Base-by-base conservation (phyloP, 2,888 invertebrate species). In the Spilosoma lubricipeda region DNA sequence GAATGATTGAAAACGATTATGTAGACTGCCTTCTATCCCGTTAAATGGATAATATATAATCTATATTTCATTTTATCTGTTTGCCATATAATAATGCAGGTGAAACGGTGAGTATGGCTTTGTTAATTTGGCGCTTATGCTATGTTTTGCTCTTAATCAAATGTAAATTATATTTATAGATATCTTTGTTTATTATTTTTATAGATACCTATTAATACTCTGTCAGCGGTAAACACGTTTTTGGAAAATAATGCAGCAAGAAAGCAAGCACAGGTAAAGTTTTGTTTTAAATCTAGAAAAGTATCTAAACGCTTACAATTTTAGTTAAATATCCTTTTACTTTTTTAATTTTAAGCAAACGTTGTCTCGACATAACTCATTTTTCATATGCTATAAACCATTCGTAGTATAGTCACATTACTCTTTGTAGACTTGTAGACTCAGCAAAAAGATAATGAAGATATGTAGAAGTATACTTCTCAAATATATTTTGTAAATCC, bases 161-260 rank as follows among this genome's bases (percentile, higher is more conserved):
- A n/a, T 4, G 1, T 20, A n/a, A 42, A 20, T 1, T 11, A 42
- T 13, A 59, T 66, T 67, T 27, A 13, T 67, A 63, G 73, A 15
- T 45, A 45, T 0, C 45, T 70, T 11, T 33, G 30, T 59, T 11
- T 30, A 67, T 72, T 71, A 33, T 69, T 77, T 82, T 94, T 94
- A 81, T 92, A 97, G 97, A 97, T 97, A 83, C 97, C 97, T 75
- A 97, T 97, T 86, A 96, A 97, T 70, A 96, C 97, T 1, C 90
- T 97, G 72, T 96, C 96, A 59, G 97, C 97, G 18, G 97, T 97
- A 2, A 97, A 96, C 86, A 96, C 96, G 83, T 95, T 97, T 78
- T 90, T 97, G 74, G 96, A 96, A 82, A 97, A 97, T 86, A 96
- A 95, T 77, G 92, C 93, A 33, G 87, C 87, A 36, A 89, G 91